A percentile compares a stretch with the other conserved stretches of the same genome.
These are phyloP conservation scores for Phallusia fumigata DNA, from an alignment of 23 tunicate species.

Conservation along the genomic window DNA sequence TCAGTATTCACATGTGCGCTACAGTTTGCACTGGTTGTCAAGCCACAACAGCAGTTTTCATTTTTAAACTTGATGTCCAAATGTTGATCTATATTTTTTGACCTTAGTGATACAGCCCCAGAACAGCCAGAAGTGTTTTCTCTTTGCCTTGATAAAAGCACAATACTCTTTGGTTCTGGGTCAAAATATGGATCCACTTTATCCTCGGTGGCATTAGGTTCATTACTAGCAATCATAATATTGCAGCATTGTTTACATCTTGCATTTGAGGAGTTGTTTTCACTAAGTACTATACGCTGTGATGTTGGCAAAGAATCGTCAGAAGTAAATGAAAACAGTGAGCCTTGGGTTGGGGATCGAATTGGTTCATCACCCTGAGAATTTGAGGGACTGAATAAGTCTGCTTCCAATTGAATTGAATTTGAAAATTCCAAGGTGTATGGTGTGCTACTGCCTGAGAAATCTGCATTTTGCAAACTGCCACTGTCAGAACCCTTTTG, in stretches of 20 bases:
- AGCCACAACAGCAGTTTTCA: slow-evolving; percentile 56
- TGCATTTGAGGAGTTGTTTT: not conserved
- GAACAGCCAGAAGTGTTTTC: not conserved
- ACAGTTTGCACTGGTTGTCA: slow-evolving; percentile 25
- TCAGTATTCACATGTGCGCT: slow-evolving; percentile 13
- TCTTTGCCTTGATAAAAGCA: slow-evolving; percentile 16
- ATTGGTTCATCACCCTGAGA: slow-evolving; percentile 9
- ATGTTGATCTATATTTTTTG: not conserved
- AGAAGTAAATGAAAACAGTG: slow-evolving; percentile 14
- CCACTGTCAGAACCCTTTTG: not conserved
- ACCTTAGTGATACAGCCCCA: not conserved
- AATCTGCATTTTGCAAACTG: slow-evolving; percentile 6
- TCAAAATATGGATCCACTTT: slow-evolving; percentile 69
- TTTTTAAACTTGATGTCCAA: not conserved
- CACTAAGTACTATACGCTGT: slow-evolving; percentile 9
- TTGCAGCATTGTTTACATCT: slow-evolving; percentile 20
- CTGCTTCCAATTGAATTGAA: slow-evolving; percentile 21
- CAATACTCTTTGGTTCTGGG: slow-evolving; percentile 91
- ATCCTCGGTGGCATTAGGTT: not conserved
- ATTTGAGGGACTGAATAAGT: not conserved
- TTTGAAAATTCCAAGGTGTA: not conserved
- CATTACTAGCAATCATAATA: not conserved
- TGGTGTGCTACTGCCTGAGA: not conserved
- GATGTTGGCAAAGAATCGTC: slow-evolving; percentile 15
- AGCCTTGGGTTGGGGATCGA: slow-evolving; percentile 8